Conservation (phyloP, 1,140 invertebrate species). For the Sipha flava region DNA sequence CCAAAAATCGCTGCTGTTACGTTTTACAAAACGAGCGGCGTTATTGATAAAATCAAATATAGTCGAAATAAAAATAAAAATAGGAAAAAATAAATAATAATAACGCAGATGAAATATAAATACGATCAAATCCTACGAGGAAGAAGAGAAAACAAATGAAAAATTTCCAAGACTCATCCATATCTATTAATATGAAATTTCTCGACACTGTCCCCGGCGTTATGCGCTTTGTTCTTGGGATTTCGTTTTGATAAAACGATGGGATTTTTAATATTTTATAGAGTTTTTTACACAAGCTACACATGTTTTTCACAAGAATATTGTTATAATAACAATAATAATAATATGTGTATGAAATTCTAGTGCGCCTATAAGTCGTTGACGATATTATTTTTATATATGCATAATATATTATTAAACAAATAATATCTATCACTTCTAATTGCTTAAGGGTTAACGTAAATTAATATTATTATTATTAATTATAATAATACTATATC, state of each 20-base stretch:
- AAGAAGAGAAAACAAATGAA: background rate
- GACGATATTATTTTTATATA: background rate
- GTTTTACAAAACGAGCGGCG: background rate
- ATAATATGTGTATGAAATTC: background rate
- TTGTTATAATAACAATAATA: background rate
- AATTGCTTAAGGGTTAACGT: background rate
- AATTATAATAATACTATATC: background rate
- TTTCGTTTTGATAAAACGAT: background rate
- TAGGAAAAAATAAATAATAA: background rate
- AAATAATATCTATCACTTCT: too few species aligned
- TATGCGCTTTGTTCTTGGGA: too few species aligned
- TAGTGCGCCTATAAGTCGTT: too few species aligned
- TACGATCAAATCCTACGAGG: too few species aligned
- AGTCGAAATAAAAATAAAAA: background rate
- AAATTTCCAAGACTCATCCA: slow-evolving; percentile 21
- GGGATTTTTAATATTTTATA: too few species aligned
- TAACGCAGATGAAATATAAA: background rate
- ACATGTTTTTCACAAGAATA: too few species aligned
- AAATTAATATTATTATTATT: background rate
- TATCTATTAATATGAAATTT: background rate
- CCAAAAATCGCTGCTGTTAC: background rate
- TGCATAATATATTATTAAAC: too few species aligned
- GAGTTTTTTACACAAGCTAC: too few species aligned
- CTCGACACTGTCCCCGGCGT: background rate
- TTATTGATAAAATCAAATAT: background rate